Evolutionary conservation across 2,797 vertebrate species (phyloP).

Genomic region (Lepilemur septentrionalis): DNA sequence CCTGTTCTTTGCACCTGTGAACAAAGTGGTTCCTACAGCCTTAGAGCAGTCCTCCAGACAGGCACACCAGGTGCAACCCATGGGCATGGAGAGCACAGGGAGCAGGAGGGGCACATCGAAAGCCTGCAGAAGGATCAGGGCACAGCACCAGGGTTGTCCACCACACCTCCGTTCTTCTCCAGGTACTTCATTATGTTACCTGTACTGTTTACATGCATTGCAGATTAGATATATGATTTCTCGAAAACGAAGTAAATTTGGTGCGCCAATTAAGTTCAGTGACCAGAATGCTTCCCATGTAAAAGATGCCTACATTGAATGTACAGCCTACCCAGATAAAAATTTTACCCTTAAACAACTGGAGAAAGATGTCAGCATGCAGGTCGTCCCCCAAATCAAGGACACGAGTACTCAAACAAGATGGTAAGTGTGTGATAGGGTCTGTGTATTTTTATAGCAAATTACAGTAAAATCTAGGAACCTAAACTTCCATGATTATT

Average conservation of each 20-base stretch:
- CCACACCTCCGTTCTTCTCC: neutral
- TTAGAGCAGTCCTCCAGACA: neutral
- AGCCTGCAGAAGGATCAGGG: neutral
- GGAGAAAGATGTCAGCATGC: slow-evolving; percentile 86
- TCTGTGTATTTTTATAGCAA: neutral
- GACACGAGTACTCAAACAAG: slow-evolving; percentile 89
- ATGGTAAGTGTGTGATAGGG: slow-evolving; percentile 84
- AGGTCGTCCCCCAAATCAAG: slow-evolving; percentile 84
- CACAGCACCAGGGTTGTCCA: fast-evolving
- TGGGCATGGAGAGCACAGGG: neutral
- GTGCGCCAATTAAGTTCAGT: slow-evolving; percentile 84
- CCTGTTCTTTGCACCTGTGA: neutral
- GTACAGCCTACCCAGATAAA: slow-evolving; percentile 87
- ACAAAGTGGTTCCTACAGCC: neutral
- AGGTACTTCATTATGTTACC: neutral
- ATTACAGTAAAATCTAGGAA: neutral
- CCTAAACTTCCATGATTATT: neutral
- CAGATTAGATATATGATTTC: slow-evolving; percentile 90
- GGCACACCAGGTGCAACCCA: neutral
- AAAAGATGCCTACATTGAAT: slow-evolving; percentile 86
- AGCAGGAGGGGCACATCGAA: neutral
- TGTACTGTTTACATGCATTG: slow-evolving; percentile 56
- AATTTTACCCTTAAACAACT: slow-evolving; percentile 89
- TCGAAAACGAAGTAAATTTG: slow-evolving; percentile 85
- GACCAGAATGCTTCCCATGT: slow-evolving; percentile 84